Evolutionary conservation across 2,113 vertebrate species (phyloP).

Genomic region (Anhinga anhinga): DNA sequence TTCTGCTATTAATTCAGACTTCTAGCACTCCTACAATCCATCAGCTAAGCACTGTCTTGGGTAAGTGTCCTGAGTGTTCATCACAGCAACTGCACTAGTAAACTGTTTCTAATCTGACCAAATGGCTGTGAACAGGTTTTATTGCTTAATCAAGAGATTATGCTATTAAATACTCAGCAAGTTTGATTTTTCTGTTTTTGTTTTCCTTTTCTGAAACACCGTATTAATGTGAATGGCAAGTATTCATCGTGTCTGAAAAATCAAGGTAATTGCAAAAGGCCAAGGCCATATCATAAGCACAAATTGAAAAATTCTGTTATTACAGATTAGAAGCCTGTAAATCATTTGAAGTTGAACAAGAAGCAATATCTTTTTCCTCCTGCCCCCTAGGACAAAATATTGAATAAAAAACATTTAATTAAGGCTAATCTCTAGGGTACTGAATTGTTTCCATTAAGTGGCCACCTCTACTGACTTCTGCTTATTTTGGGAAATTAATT

Average conservation of each 20-base stretch:
- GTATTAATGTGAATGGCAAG: neutral
- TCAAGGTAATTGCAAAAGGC: neutral
- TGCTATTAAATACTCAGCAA: neutral
- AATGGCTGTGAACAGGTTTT: neutral
- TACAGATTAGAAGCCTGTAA: neutral
- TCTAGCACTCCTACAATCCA: neutral
- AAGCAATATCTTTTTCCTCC: neutral
- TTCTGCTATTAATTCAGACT: neutral
- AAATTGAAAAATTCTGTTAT: constrained; percentile 14
- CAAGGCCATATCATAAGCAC: neutral
- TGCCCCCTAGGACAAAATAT: neutral
- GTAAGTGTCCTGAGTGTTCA: neutral
- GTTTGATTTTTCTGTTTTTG: neutral
- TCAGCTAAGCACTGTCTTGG: neutral
- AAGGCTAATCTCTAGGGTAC: constrained; percentile 18
- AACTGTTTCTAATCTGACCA: neutral
- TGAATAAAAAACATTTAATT: constrained; percentile 42
- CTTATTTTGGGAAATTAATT: constrained; percentile 50
- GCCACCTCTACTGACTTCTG: constrained; percentile 26
- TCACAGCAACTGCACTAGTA: neutral
- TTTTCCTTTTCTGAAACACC: neutral
- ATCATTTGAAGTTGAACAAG: neutral
- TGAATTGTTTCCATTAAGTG: constrained; percentile 20
- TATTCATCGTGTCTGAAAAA: neutral
- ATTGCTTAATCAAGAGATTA: neutral